Conservation (phyloP, 2,888 invertebrate species). For the Alentia gelatinosa region DNA sequence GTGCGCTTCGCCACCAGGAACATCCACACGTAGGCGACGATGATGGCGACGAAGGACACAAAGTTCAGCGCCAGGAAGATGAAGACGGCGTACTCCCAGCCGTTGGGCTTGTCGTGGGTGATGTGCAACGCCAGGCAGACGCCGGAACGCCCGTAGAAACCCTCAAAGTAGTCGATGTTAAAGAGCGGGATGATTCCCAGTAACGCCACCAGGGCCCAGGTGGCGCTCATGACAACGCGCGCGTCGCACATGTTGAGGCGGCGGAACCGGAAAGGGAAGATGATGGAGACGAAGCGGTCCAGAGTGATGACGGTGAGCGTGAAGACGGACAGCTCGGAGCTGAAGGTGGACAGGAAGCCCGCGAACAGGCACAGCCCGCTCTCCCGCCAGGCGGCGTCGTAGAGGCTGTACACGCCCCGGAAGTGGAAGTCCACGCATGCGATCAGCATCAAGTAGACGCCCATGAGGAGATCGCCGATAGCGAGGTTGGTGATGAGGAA, state of each 20-base stretch:
- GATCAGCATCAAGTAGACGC: conserved; percentile 77
- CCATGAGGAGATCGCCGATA: conserved; percentile 78
- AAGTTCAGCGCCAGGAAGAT: conserved; percentile 82
- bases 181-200: conserved; percentile 73
- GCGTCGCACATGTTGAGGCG: conserved; percentile 74
- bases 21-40: conserved; percentile 82
- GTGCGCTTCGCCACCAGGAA: conserved; percentile 82
- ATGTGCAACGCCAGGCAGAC: conserved; percentile 83
- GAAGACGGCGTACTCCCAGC: conserved; percentile 83
- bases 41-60: conserved; percentile 81
- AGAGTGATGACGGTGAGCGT: conserved; percentile 81
- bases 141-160: conserved; percentile 83
- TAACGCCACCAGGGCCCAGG: conserved; percentile 74
- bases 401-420: conserved; percentile 81
- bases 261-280: conserved; percentile 76
- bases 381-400: conserved; percentile 75
- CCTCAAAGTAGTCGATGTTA: conserved; percentile 79
- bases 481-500: conserved; percentile 78
- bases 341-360: conserved; percentile 79
- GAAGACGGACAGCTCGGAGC: conserved; percentile 81
- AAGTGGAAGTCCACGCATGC: conserved; percentile 78
- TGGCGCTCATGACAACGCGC: conserved; percentile 71
- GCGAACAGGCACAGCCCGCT: conserved; percentile 76
- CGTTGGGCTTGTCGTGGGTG: conserved; percentile 82
- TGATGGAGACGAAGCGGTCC: conserved; percentile 80